Evolutionary conservation across 2,797 vertebrate genomes (phyloP), one percentile per base, ranked within the genome.

Genomic region (Thalassophryne amazonica): DNA sequence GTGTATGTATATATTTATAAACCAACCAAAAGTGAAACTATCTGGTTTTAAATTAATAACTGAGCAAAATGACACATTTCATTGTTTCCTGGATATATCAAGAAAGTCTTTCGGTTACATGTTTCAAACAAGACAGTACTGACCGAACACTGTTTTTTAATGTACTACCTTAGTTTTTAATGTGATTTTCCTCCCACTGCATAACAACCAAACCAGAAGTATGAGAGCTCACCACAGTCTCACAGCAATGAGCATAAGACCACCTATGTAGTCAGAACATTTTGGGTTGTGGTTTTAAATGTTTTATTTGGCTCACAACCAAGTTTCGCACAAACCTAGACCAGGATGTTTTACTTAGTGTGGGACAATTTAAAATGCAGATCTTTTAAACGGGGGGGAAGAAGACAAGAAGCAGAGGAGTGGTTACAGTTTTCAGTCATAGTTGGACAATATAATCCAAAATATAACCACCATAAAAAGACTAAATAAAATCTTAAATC

Each of bases 191-290:
- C 54, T 62, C 58, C 58, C 58, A 52, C 18, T 50, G 67, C 62
- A 53, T 19, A 56, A 72, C 22, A 65, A 70, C 69, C 71, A 73
- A 61, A 80, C 68, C 74, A 62, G 72, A 81, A 53, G 38, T 55
- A 73, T 76, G 41, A 76, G 41, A 59, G 65, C 79, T 63, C 65
- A 40, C 54, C 38, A 48, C 41, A 68, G 67, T 69, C 55, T 29
- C 50, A 69, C 38, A 51, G 49, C 37, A 6, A 29, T 17, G 36
- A 72, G 66, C 60, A 35, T 45, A 52, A 65, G 88, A 88, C 89
- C 89, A 91, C 86, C 89, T 69, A 83, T 50, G 73, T 34, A 81
- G 85, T 42, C 43, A 55, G 79, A 73, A 58, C 62, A 69, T 84
- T 86, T 57, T 71, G 63, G 50, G 72, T 69, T 63, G 59, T 74